A percentile compares a stretch with the other conserved stretches of the same genome.
phyloP scores from a whole-genome alignment of 2,888 invertebrate species.

The Hesperia comma region DNA sequence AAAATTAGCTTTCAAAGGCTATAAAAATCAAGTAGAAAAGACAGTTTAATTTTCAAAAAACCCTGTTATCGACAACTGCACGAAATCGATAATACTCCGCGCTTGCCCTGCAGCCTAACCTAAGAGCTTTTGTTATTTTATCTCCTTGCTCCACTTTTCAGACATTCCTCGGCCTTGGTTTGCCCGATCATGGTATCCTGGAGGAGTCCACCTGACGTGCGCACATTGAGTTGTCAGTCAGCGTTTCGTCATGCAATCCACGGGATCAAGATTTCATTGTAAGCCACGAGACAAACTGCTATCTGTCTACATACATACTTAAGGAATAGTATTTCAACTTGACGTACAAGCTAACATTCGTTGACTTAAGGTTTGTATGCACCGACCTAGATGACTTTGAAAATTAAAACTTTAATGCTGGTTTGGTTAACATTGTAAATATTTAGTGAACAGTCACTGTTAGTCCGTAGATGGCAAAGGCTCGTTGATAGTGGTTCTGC shows the following conservation, averaged over 20 bases:
- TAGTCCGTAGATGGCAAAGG: too few relatives aligned
- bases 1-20: too few relatives aligned
- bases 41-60: too few relatives aligned
- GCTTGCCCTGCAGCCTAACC: background rate
- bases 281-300: slow-evolving; percentile 30
- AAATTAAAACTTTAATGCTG: too few relatives aligned
- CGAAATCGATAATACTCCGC: too few relatives aligned
- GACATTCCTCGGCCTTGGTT: background rate
- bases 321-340: slow-evolving; percentile 15
- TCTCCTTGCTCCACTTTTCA: slow-evolving; percentile 5
- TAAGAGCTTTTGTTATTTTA: background rate
- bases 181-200: background rate
- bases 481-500: too few relatives aligned
- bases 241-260: slow-evolving; percentile 18
- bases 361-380: background rate
- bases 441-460: too few relatives aligned
- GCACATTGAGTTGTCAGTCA: slow-evolving; percentile 48
- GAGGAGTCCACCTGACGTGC: slow-evolving; percentile 15
- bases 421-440: too few relatives aligned
- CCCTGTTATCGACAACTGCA: too few relatives aligned
- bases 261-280: slow-evolving; percentile 44
- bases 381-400: background rate
- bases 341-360: slow-evolving; percentile 14
- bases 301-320: slow-evolving; percentile 32
- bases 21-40: too few relatives aligned